phyloP scores from a whole-genome alignment of 2,113 vertebrate species.

The Tupaia tana region DNA sequence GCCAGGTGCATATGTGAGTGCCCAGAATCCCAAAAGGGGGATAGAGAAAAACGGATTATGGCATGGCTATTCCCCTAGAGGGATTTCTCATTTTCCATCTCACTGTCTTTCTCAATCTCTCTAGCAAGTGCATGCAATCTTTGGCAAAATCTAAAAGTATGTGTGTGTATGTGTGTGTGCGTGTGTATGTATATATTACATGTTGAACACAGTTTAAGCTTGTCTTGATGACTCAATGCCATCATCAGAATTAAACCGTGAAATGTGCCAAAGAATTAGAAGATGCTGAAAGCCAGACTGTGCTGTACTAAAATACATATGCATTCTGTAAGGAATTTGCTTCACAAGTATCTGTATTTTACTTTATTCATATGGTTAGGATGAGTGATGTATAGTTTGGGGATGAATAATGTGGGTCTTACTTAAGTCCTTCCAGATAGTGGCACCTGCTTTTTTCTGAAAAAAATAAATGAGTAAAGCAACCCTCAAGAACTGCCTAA shows the following conservation, averaged over 20 bases:
- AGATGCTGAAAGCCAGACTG: not conserved
- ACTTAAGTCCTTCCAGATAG: not conserved
- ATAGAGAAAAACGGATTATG: no score
- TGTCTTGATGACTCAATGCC: slow-evolving; percentile 13
- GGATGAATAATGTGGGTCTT: not conserved
- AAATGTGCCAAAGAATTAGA: not conserved
- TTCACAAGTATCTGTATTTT: slow-evolving; percentile 8
- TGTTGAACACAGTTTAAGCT: not conserved
- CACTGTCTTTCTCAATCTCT: no score
- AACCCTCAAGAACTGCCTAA: slow-evolving; percentile 1
- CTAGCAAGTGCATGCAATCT: not conserved
- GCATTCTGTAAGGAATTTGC: not conserved
- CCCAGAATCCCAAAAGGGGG: no score
- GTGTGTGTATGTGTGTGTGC: no score
- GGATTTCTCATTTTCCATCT: no score
- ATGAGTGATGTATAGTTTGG: not conserved
- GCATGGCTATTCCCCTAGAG: no score
- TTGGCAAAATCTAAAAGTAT: no score
- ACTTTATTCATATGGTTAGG: not conserved
- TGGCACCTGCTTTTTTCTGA: not conserved
- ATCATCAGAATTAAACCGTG: not conserved
- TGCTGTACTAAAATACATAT: not conserved
- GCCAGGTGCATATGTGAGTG: no score
- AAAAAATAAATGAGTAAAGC: slow-evolving; percentile 52
- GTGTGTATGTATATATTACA: no score